Percentiles rank a stretch among this genome's conserved stretches.
These are phyloP conservation scores for Zaprionus inermis DNA, from an alignment of 1,140 invertebrate genomes.

Conservation along the genomic window DNA sequence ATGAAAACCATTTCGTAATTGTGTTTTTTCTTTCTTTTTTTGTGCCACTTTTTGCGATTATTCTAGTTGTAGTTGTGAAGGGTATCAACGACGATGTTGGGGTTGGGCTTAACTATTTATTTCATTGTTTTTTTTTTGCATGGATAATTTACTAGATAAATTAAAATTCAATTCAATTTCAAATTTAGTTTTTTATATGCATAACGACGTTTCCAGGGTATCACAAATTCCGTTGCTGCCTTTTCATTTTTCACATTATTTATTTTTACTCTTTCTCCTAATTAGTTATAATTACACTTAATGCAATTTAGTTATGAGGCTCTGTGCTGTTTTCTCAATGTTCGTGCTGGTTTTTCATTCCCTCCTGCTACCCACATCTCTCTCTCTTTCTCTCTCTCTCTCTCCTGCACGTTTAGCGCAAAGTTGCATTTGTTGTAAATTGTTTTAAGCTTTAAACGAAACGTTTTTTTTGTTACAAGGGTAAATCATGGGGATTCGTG, in stretches of 20 bases:
- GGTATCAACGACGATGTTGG: neutral
- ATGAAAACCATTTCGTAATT: slow-evolving; percentile 54
- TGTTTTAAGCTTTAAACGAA: slow-evolving; percentile 57
- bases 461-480: slow-evolving; percentile 56
- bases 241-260: slow-evolving; percentile 23
- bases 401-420: slow-evolving; percentile 56
- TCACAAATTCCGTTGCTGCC: slow-evolving; percentile 26
- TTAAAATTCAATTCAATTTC: neutral
- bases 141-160: neutral
- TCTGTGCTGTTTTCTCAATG: slow-evolving; percentile 54
- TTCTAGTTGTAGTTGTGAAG: neutral
- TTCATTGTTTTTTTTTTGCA: neutral
- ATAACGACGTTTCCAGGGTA: neutral
- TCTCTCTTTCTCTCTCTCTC: slow-evolving; percentile 7
- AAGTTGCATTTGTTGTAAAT: slow-evolving; percentile 52
- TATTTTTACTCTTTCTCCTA: slow-evolving; percentile 65
- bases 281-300: slow-evolving; percentile 83
- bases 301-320: slow-evolving; percentile 79
- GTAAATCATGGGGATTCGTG: slow-evolving; percentile 18
- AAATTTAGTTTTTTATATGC: neutral
- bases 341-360: slow-evolving; percentile 49
- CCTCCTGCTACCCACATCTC: neutral
- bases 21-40: slow-evolving; percentile 43
- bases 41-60: slow-evolving; percentile 27
- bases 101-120: neutral